A percentile compares a stretch with the other conserved stretches of the same genome.
These are phyloP conservation scores for Chiridota heheva DNA, from an alignment of 35 echinoderm and acorn worm species.

Conservation along the genomic window DNA sequence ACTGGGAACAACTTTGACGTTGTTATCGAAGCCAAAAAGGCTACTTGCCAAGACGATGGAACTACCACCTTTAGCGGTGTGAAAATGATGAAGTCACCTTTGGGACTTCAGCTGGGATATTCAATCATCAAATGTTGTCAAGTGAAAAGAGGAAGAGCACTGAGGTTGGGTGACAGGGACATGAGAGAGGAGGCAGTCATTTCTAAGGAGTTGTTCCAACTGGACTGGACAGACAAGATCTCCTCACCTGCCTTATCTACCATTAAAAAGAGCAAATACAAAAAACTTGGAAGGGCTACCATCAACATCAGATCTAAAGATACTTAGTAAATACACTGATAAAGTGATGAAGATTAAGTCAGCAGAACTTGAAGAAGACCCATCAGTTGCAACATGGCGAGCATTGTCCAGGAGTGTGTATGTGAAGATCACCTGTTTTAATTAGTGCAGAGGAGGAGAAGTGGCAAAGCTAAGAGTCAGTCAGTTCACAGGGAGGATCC, in stretches of 20 bases:
- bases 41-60: background rate
- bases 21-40: slow-evolving; percentile 16
- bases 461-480: background rate
- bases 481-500: background rate
- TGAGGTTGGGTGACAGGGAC: slow-evolving; percentile 7
- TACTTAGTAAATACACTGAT: slow-evolving; percentile 17
- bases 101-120: slow-evolving; percentile 33
- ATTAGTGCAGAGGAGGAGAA: slow-evolving; percentile 1
- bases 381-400: background rate
- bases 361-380: background rate
- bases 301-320: slow-evolving; percentile 27
- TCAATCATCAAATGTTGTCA: slow-evolving; percentile 27
- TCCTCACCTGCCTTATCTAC: slow-evolving; percentile 26
- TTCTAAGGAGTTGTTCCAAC: slow-evolving; percentile 10
- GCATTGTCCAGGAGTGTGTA: background rate
- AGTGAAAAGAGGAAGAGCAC: slow-evolving; percentile 34
- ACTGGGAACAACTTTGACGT: slow-evolving; percentile 26
- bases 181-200: slow-evolving; percentile 24
- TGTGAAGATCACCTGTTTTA: background rate
- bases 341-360: background rate
- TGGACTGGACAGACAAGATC: slow-evolving; percentile 18
- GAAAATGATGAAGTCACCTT: background rate
- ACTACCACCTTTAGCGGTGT: slow-evolving; percentile 19
- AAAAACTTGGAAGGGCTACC: slow-evolving; percentile 8
- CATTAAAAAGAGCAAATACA: slow-evolving; percentile 2